phyloP scores from a whole-genome alignment of 2,888 invertebrate species.

The Eretmocerus hayati region DNA sequence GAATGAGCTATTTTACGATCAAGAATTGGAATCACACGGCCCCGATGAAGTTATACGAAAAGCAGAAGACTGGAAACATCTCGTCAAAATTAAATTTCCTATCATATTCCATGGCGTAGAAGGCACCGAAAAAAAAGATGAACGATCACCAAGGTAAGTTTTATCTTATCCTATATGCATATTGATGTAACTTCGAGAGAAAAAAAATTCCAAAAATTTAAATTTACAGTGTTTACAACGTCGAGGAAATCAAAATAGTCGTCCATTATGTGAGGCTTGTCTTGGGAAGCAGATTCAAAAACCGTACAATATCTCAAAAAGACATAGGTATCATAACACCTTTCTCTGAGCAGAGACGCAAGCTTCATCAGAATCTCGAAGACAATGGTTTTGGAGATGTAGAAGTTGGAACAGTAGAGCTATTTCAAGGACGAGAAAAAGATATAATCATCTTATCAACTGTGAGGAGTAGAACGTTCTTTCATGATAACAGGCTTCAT shows the following conservation, averaged over 20 bases:
- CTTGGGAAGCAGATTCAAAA: conserved; percentile 37
- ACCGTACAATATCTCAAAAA: conserved; percentile 28
- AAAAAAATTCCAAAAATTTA: too few relatives aligned
- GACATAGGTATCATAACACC: conserved; percentile 59
- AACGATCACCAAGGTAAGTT: conserved; percentile 1
- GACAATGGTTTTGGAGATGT: conserved; percentile 46
- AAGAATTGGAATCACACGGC: conserved; percentile 39
- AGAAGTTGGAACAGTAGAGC: conserved; percentile 76
- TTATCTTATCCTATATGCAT: too few relatives aligned
- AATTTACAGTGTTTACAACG: conserved; percentile 55
- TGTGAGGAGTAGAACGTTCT: conserved; percentile 59
- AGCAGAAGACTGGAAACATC: conserved; percentile 9
- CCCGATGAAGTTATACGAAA: conserved; percentile 3
- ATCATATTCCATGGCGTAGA: conserved; percentile 16
- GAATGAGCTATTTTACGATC: conserved; percentile 66
- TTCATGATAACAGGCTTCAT: conserved; percentile 51
- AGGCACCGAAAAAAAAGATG: conserved; percentile 14
- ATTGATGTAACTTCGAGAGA: too few relatives aligned
- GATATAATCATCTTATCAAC: conserved; percentile 74
- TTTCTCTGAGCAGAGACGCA: conserved; percentile 47
- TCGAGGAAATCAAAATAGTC: conserved; percentile 54
- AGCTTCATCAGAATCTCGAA: conserved; percentile 48
- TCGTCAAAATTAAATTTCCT: conserved; percentile 12
- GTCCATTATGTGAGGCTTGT: conserved; percentile 55
- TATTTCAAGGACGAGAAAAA: conserved; percentile 83